Evolutionary conservation across 2,888 invertebrate genomes (phyloP).

Genomic region (Halocaridina rubra): DNA sequence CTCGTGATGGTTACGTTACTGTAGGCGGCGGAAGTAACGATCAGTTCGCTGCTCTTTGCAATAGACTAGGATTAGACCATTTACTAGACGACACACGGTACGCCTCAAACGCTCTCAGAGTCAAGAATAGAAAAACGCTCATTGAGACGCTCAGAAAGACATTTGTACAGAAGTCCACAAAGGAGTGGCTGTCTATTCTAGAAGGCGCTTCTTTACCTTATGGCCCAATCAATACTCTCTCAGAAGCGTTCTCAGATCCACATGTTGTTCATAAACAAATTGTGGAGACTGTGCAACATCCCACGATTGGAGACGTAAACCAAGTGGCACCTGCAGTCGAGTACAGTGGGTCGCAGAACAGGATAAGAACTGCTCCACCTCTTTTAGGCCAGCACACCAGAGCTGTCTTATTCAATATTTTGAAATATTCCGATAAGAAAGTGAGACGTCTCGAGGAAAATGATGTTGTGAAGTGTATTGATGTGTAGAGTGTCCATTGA

Average conservation of each 20-base stretch:
- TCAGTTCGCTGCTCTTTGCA: conserved; percentile 82
- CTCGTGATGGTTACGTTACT: conserved; percentile 75
- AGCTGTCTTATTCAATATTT: conserved; percentile 71
- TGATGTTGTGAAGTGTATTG: conserved; percentile 21
- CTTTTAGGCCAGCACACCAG: conserved; percentile 88
- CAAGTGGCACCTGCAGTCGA: conserved; percentile 88
- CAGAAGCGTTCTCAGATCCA: conserved; percentile 87
- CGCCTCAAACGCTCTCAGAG: conserved; percentile 79
- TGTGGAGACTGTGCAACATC: conserved; percentile 79
- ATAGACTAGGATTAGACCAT: conserved; percentile 74
- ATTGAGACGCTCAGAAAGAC: conserved; percentile 75
- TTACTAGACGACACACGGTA: conserved; percentile 77
- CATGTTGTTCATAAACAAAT: conserved; percentile 77
- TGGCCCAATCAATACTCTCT: conserved; percentile 89
- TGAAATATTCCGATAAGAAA: conserved; percentile 19
- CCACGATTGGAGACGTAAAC: conserved; percentile 77
- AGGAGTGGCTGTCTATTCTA: conserved; percentile 81
- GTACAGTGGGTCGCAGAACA: conserved; percentile 80
- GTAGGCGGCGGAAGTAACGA: conserved; percentile 82
- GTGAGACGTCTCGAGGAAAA: conserved; percentile 10
- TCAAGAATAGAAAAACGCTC: conserved; percentile 79
- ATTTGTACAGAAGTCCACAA: conserved; percentile 76
- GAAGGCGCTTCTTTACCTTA: conserved; percentile 83
- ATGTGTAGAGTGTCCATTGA: too few relatives aligned
- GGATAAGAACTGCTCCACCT: conserved; percentile 82